A percentile compares a stretch with the other conserved stretches of the same genome.
Conservation (phyloP, 2,797 vertebrate species). For the Argyrosomus regius region DNA sequence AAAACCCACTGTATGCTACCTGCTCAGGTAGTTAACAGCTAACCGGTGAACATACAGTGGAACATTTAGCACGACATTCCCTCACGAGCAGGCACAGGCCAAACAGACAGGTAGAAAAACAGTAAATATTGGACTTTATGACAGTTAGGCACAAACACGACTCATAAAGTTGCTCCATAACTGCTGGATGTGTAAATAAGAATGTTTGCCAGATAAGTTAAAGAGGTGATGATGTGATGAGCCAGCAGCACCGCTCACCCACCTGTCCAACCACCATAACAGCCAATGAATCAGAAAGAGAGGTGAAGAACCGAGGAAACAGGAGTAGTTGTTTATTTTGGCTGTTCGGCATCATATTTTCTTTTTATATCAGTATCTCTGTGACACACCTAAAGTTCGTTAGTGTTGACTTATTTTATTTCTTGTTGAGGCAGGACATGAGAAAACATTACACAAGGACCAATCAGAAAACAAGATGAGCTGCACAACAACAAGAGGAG, state of each 20-base stretch:
- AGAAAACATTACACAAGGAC: not conserved
- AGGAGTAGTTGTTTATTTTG: not conserved
- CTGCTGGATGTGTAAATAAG: too few species aligned
- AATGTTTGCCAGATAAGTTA: too few species aligned
- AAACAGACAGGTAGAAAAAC: too few species aligned
- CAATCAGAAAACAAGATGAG: not conserved
- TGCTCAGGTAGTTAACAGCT: too few species aligned
- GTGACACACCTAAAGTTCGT: not conserved
- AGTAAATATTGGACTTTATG: too few species aligned
- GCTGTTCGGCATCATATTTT: not conserved
- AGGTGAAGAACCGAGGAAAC: not conserved
- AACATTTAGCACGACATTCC: too few species aligned
- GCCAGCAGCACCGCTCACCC: not conserved
- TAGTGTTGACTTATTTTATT: not conserved
- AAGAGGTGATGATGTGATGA: not conserved
- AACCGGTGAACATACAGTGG: too few species aligned
- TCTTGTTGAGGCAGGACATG: not conserved
- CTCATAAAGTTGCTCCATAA: too few species aligned
- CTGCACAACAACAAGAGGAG: not conserved
- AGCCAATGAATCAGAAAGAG: not conserved
- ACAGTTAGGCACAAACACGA: too few species aligned
- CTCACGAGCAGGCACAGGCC: too few species aligned
- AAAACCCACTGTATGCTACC: too few species aligned
- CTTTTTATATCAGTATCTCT: not conserved
- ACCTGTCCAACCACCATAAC: not conserved